Base-by-base conservation (phyloP, 2,797 vertebrate genomes). In the Siniperca obscura region DNA sequence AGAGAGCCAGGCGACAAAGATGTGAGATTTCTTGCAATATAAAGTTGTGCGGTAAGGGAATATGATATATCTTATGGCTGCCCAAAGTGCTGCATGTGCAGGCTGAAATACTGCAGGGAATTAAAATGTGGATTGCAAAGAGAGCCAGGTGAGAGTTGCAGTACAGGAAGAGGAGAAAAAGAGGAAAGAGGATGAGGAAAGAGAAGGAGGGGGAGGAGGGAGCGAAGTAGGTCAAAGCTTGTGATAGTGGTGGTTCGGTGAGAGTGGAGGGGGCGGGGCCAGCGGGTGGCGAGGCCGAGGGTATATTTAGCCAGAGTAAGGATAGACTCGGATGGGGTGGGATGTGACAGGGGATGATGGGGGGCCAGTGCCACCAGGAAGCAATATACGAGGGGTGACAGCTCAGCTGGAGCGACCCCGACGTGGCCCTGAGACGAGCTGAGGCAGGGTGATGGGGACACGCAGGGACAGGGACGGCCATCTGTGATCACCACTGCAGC, bases 221-320 rank as follows among this genome's bases (percentile, higher is more conserved):
- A 80, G 84, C 9, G 62, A 94, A 94, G 90, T 94, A 91, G 94
- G 93, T 93, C 93, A 95, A 81, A 89, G 91, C 90, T 60, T 74
- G 83, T 80, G 83, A 86, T 85, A 66, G 84, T 64, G 85, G 73
- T 48, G 55, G 73, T 70, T 77, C 17, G 38, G 55, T 38, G 81
- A 70, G 71, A 27, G 80, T 0, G 40, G 38, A 13, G 65, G 42
- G 67, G 56, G 53, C 13, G 62, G 55, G 73, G 71, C 1, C 55
- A 56, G 69, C 10, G 61, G 80, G 81, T 52, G 76, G 55, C 4
- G 56, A 68, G 70, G 78, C 73, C 38, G 72, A 66, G 71, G 30
- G 70, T 93, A 93, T 90, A 92, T 94, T 91, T 93, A 92, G 90
- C 78, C 27, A 38, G 74, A 82, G 81, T 73, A 38, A 78, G 78